A percentile compares a stretch with the other conserved stretches of the same genome.
phyloP scores from a whole-genome alignment of 2,113 vertebrate genomes.

The Phocoena phocoena region DNA sequence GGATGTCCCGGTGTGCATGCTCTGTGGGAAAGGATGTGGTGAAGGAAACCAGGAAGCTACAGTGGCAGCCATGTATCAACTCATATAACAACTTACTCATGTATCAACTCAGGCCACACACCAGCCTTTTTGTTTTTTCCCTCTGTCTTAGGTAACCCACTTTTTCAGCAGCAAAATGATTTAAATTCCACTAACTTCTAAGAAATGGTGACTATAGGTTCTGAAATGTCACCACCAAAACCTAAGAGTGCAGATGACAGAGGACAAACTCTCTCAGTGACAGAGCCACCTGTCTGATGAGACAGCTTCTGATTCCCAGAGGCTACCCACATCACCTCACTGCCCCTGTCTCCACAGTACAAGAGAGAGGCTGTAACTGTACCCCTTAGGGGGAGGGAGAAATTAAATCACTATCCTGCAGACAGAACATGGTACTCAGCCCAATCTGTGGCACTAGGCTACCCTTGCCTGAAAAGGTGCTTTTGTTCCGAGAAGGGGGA shows the following conservation, averaged over 20 bases:
- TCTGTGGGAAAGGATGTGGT: not conserved
- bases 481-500: not conserved
- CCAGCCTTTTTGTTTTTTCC: not conserved
- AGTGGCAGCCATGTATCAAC: rapidly evolving
- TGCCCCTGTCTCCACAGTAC: not conserved
- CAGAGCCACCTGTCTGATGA: not conserved
- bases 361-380: not conserved
- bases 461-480: not conserved
- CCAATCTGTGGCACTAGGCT: not conserved
- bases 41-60: not conserved
- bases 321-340: not conserved
- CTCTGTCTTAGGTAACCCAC: not conserved
- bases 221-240: not conserved
- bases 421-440: not conserved
- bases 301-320: not conserved
- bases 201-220: not conserved
- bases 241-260: not conserved
- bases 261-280: not conserved
- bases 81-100: not conserved
- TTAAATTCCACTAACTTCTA: not conserved
- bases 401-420: not conserved
- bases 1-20: rapidly evolving
- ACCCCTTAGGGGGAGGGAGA: not conserved
- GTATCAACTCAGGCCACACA: not conserved
- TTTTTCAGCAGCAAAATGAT: not conserved